Percentiles rank a stretch among this genome's conserved stretches.
Evolutionary conservation across 1,140 invertebrate species (phyloP).

Genomic region (Episyrphus balteatus): DNA sequence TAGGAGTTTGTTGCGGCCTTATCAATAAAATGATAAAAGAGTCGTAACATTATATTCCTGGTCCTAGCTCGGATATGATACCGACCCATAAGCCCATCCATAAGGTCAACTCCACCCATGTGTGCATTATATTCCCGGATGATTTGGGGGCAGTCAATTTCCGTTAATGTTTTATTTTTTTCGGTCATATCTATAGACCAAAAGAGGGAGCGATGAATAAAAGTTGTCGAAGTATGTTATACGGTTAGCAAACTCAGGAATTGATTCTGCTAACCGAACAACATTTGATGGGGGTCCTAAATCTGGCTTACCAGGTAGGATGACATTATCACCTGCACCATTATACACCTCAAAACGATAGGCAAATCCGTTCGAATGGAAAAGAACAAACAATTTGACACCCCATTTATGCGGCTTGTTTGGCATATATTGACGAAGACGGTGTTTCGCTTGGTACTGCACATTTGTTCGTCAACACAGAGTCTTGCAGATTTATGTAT

Average conservation of each 20-base stretch:
- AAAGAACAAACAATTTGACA: constrained; percentile 29
- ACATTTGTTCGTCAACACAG: too few species aligned
- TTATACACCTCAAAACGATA: constrained; percentile 13
- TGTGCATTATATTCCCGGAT: too few species aligned
- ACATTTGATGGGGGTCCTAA: constrained; percentile 16
- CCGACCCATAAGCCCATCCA: constrained; percentile 34
- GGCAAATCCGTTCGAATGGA: constrained; percentile 16
- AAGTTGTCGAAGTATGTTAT: background rate
- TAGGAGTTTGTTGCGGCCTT: constrained; percentile 13
- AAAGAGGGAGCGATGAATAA: background rate
- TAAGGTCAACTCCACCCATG: background rate
- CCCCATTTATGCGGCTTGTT: constrained; percentile 36
- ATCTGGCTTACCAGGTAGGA: constrained; percentile 12
- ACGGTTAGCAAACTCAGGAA: too few species aligned
- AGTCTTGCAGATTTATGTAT: too few species aligned
- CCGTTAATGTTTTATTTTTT: too few species aligned
- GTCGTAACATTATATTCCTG: constrained; percentile 34
- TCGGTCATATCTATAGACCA: background rate
- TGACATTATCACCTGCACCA: constrained; percentile 9
- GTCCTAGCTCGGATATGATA: constrained; percentile 36
- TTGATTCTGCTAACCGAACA: constrained; percentile 4
- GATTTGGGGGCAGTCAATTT: too few species aligned
- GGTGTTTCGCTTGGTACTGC: too few species aligned
- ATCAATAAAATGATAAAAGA: constrained; percentile 39
- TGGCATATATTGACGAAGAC: constrained; percentile 28